These are phyloP conservation scores for Prochilodus magdalenae DNA, from an alignment of 2,113 vertebrate species.

Conservation along the genomic window DNA sequence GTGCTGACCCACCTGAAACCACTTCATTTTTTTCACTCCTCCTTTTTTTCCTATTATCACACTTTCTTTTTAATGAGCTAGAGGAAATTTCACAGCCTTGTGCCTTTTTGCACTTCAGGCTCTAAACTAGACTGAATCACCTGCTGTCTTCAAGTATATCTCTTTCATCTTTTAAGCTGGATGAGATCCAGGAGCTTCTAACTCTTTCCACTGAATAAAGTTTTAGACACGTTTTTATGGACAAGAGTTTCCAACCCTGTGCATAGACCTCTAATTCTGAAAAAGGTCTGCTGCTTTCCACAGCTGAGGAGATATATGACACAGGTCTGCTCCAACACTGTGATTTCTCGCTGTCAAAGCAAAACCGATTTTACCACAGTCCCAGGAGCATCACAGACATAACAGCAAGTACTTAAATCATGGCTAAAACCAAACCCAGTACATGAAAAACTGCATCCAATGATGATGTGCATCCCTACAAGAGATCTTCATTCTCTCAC, in stretches of 20 bases:
- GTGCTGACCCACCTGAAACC: slow-evolving; percentile 64
- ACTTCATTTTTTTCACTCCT: neutral
- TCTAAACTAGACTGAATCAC: neutral
- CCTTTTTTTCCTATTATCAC: neutral
- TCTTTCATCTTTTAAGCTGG: slow-evolving; percentile 27
- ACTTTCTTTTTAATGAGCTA: neutral
- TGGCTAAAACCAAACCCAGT: slow-evolving; percentile 20
- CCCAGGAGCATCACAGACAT: neutral
- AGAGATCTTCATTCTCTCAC: too few species aligned
- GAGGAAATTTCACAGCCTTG: neutral
- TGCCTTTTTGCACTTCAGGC: neutral
- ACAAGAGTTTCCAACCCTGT: slow-evolving; percentile 38
- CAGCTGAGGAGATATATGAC: slow-evolving; percentile 17
- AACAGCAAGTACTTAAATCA: slow-evolving; percentile 42
- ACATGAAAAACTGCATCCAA: too few species aligned
- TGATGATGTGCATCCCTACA: too few species aligned
- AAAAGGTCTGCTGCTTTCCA: slow-evolving; percentile 59
- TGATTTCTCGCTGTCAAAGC: slow-evolving; percentile 19
- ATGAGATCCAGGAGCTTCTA: slow-evolving; percentile 53
- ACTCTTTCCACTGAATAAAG: slow-evolving; percentile 35
- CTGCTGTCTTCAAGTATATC: neutral
- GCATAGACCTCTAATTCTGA: slow-evolving; percentile 32
- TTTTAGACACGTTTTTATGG: slow-evolving; percentile 51
- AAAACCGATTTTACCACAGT: neutral
- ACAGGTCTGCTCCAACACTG: neutral